These are phyloP conservation scores for Trichogramma pretiosum DNA, from an alignment of 1,140 invertebrate genomes.

Conservation along the genomic window DNA sequence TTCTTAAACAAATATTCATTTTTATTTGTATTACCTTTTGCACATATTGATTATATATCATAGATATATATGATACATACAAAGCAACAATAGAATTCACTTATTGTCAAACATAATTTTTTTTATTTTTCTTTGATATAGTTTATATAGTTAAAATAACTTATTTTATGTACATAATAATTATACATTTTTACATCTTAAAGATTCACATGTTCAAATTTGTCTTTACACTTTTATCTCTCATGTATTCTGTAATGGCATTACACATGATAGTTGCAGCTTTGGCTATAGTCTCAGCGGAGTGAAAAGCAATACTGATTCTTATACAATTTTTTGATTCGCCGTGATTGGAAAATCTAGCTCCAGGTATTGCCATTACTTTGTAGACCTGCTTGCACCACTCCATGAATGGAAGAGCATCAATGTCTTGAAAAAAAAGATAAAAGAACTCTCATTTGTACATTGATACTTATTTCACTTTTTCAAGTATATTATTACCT, in stretches of 20 bases:
- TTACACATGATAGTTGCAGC: constrained; percentile 29
- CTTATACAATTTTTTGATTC: constrained; percentile 40
- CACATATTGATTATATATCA: too few relatives aligned
- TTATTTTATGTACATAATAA: too few relatives aligned
- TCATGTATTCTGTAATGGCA: constrained; percentile 27
- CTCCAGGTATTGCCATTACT: constrained; percentile 45
- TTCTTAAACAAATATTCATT: too few relatives aligned
- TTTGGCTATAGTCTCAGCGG: constrained; percentile 25
- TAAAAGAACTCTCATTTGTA: not conserved
- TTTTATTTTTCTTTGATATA: too few relatives aligned
- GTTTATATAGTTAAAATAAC: too few relatives aligned
- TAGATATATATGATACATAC: too few relatives aligned
- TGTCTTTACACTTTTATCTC: not conserved
- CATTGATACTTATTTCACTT: too few relatives aligned
- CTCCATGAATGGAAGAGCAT: constrained; percentile 33
- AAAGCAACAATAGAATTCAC: too few relatives aligned
- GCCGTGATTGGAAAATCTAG: constrained; percentile 36
- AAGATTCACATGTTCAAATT: not conserved
- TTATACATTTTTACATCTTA: too few relatives aligned
- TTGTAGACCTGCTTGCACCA: constrained; percentile 38
- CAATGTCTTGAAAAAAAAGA: constrained; percentile 22
- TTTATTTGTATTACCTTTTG: too few relatives aligned
- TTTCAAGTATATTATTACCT: constrained; percentile 21
- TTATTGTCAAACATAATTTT: too few relatives aligned
- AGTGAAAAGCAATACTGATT: constrained; percentile 45